Conservation (phyloP, 2,888 invertebrate genomes). For the Eristalis intricaria region DNA sequence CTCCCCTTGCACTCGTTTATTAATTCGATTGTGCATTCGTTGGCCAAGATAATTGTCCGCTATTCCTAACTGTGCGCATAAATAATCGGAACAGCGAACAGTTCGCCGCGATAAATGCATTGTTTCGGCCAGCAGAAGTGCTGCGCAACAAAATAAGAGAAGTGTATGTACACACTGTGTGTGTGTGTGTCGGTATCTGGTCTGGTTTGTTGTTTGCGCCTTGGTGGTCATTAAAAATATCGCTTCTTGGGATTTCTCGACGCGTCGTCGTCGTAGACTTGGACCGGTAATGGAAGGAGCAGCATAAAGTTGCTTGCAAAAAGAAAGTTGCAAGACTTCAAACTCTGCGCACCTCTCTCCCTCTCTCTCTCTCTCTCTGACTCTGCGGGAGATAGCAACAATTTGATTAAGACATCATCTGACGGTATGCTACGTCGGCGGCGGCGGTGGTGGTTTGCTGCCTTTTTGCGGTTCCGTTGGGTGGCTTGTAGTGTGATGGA, state of each 20-base stretch:
- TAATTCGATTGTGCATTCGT: conserved; percentile 44
- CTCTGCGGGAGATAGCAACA: conserved; percentile 1
- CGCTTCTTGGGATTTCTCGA: not conserved
- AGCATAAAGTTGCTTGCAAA: conserved; percentile 28
- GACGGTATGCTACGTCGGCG: conserved; percentile 4
- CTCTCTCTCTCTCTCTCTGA: not conserved
- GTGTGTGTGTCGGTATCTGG: not conserved
- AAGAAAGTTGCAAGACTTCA: conserved; percentile 62
- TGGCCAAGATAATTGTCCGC: conserved; percentile 50
- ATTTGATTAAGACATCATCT: conserved; percentile 64
- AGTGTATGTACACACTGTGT: not conserved
- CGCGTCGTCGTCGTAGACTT: conserved; percentile 11
- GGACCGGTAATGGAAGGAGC: conserved; percentile 29
- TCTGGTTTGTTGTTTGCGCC: not conserved
- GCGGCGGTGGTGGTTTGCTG: not conserved
- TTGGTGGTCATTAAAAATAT: conserved; percentile 59
- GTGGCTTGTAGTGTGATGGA: conserved; percentile 30
- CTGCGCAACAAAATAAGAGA: conserved; percentile 1
- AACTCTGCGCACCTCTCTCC: not conserved
- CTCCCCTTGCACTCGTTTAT: conserved; percentile 35
- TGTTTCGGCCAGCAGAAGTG: conserved; percentile 27
- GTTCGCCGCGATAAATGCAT: conserved; percentile 20
- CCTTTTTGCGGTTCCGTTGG: conserved; percentile 19
- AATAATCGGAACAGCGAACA: conserved; percentile 38
- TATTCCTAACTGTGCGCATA: conserved; percentile 35